Conservation (phyloP, 2,113 vertebrate species). For the Hipposideros armiger region DNA sequence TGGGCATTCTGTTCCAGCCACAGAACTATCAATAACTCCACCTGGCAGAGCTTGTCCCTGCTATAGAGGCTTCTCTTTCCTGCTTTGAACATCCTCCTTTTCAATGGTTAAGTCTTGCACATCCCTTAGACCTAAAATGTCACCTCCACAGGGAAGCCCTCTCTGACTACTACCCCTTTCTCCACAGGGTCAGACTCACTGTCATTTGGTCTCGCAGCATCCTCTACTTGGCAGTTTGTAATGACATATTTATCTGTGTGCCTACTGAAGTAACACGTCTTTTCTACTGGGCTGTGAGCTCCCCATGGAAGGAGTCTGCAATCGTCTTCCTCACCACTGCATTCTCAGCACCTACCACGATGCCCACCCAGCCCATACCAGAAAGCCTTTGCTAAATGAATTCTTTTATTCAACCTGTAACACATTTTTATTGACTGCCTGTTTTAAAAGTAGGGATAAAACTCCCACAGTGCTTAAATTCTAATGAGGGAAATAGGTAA, state of each 20-base stretch:
- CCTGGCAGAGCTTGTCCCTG: not conserved
- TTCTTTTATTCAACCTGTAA: not conserved
- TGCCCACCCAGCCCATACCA: not conserved
- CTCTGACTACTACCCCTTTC: not conserved
- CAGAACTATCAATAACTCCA: not conserved
- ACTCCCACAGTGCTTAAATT: not conserved
- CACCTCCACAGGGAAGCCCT: conserved; percentile 45
- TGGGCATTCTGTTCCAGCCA: not conserved
- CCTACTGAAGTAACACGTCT: not conserved
- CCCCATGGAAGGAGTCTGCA: not conserved
- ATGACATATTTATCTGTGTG: not conserved
- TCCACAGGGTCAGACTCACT: not conserved
- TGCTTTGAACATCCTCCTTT: not conserved
- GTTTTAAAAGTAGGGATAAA: not conserved
- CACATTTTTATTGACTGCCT: not conserved
- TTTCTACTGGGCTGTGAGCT: not conserved
- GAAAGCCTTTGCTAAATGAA: conserved; percentile 18
- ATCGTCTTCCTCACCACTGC: not conserved
- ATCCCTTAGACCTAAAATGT: not conserved
- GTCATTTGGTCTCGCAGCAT: too few species aligned
- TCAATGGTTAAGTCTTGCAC: not conserved
- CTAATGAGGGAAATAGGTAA: conserved; percentile 47
- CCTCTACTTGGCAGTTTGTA: not conserved
- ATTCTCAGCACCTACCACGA: not conserved
- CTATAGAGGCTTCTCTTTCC: not conserved